Evolutionary conservation across 2,797 vertebrate genomes (phyloP).

Genomic region (Silurus aristotelis): DNA sequence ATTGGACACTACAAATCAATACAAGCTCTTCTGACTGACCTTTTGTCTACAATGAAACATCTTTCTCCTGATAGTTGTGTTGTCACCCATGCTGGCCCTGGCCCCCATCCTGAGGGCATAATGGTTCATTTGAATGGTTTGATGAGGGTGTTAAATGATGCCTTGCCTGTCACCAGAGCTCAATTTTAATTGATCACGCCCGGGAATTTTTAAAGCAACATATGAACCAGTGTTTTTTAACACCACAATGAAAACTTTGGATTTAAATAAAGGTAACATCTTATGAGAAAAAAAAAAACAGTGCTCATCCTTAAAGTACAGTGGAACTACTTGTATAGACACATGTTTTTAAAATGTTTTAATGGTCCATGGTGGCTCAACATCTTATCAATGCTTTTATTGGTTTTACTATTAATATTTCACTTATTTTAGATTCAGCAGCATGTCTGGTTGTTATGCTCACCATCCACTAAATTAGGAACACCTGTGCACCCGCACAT

Average conservation of each 20-base stretch:
- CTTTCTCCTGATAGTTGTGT: neutral
- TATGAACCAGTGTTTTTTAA: neutral
- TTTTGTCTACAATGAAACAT: neutral
- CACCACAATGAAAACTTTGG: neutral
- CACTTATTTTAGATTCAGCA: neutral
- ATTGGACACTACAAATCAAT: neutral
- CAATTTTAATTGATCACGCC: neutral
- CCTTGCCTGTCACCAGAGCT: neutral
- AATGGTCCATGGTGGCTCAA: neutral
- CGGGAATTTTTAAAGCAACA: neutral
- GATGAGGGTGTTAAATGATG: neutral
- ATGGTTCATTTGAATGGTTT: neutral
- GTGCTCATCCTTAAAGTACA: neutral
- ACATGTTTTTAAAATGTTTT: neutral
- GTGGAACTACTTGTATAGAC: neutral
- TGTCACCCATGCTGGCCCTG: neutral
- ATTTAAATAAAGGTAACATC: neutral
- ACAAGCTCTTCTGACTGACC: neutral
- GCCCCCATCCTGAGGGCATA: neutral
- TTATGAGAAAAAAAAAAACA: neutral
- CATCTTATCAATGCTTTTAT: neutral
- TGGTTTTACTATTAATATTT: neutral
- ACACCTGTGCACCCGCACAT: neutral
- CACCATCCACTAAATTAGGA: neutral
- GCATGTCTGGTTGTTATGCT: neutral